Evolutionary conservation across 2,113 vertebrate species (phyloP).

Genomic region (Edolisoma coerulescens): DNA sequence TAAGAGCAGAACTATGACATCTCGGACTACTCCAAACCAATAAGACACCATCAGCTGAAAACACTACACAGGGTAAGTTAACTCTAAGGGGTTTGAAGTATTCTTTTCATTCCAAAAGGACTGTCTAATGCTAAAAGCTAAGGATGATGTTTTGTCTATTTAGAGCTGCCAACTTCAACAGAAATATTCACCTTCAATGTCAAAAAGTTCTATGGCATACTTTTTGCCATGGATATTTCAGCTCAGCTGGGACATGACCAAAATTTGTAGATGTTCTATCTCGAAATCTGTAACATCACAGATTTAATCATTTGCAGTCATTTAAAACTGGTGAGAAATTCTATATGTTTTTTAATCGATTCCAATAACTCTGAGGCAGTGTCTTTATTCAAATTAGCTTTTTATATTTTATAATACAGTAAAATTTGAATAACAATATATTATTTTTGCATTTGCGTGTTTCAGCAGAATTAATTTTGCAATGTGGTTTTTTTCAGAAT

Average conservation of each 20-base stretch:
- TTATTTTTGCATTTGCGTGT: not conserved
- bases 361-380: not conserved
- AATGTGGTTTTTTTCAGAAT: not conserved
- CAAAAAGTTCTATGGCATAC: not conserved
- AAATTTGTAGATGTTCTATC: not conserved
- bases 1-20: not conserved
- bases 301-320: not conserved
- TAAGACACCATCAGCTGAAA: not conserved
- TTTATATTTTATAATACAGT: not conserved
- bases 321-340: not conserved
- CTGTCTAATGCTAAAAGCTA: not conserved
- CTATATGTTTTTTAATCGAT: not conserved
- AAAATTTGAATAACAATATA: not conserved
- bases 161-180: not conserved
- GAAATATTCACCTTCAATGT: not conserved
- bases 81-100: not conserved
- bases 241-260: not conserved
- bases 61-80: not conserved
- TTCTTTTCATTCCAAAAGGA: not conserved
- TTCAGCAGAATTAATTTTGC: not conserved
- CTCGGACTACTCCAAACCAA: not conserved
- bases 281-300: not conserved
- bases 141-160: not conserved
- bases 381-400: not conserved
- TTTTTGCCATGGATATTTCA: not conserved